Base-by-base conservation (phyloP, 2,797 vertebrate genomes). In the Emydoidea blandingii region DNA sequence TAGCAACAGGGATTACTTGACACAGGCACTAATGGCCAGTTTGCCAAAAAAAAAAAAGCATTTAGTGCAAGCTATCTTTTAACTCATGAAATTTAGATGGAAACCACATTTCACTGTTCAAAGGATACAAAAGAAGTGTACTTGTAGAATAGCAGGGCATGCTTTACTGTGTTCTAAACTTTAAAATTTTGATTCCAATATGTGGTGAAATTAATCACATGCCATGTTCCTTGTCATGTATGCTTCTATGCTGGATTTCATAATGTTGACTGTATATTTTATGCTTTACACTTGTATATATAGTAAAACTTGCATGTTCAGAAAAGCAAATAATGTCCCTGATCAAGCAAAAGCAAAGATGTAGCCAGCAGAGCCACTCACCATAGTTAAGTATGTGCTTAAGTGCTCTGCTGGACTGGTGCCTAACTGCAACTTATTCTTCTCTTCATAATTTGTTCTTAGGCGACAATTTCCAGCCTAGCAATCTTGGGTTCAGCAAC, bases 51-150 rank as follows among this genome's bases (percentile, higher is more conserved):
- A 27, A 79, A 92, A 54, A 52, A 56, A 56, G 31, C 44, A 92
- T 5, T 74, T 85, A 37, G 5, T n/a, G 34, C 53, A 86, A 91
- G 89, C 94, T 89, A 92, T 90, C 86, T 93, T 96, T 92, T 84
- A 54, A 52, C 54, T 91, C 83, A 89, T 80, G 25, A 87, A 94
- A 95, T 93, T 96, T 88, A 85, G 92, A 86, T 93, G 90, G 88
- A 94, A 96, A 94, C 10, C 74, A 79, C 5, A 52, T 84, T 94
- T 95, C 31, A 44, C 25, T 25, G 25, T 21, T 80, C 52, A 93
- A 52, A 91, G 82, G 23, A 31, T 79, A 87, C 0, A 85, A 80
- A 92, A 92, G 76, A 83, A 78, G 0, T 6, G 37, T 15, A 1
- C 8, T 90, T 53, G 49, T 31, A 80, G n/a, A 94, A 83, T 4